These are phyloP conservation scores for Myotis vivesi DNA, from an alignment of 2,797 vertebrate species.

Conservation along the genomic window DNA sequence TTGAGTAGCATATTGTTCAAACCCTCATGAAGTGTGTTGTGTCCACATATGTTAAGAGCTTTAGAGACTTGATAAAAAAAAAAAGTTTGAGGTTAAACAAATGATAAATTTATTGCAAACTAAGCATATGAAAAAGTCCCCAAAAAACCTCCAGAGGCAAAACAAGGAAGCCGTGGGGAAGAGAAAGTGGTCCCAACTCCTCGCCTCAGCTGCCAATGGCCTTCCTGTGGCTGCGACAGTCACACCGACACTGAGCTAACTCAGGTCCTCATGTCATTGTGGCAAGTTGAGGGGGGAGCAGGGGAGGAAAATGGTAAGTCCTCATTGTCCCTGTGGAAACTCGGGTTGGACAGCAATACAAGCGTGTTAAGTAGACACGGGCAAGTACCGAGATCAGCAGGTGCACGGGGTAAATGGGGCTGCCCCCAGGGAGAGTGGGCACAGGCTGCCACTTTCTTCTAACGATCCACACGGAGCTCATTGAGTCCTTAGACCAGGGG, in stretches of 20 bases:
- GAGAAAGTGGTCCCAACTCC: not conserved
- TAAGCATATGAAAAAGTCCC: not conserved
- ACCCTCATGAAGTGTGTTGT: not conserved
- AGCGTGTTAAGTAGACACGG: no score
- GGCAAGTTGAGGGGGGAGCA: not conserved
- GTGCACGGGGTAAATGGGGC: no score
- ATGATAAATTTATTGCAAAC: not conserved
- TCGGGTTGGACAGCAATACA: no score
- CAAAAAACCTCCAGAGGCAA: not conserved
- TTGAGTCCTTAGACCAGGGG: not conserved
- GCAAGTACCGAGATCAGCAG: not conserved
- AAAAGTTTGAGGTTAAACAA: not conserved
- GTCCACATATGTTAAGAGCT: not conserved
- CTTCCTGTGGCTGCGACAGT: accelerated
- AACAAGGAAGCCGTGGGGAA: not conserved
- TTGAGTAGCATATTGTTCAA: not conserved
- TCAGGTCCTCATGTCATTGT: accelerated
- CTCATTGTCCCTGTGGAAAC: not conserved
- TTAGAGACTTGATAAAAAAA: not conserved
- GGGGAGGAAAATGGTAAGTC: not conserved
- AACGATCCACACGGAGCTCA: accelerated
- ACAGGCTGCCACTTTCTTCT: not conserved
- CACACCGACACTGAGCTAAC: accelerated
- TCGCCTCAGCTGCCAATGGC: accelerated
- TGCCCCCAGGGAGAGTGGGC: not conserved